These are phyloP conservation scores for Empis livida DNA, from an alignment of 2,888 invertebrate genomes.

Conservation along the genomic window DNA sequence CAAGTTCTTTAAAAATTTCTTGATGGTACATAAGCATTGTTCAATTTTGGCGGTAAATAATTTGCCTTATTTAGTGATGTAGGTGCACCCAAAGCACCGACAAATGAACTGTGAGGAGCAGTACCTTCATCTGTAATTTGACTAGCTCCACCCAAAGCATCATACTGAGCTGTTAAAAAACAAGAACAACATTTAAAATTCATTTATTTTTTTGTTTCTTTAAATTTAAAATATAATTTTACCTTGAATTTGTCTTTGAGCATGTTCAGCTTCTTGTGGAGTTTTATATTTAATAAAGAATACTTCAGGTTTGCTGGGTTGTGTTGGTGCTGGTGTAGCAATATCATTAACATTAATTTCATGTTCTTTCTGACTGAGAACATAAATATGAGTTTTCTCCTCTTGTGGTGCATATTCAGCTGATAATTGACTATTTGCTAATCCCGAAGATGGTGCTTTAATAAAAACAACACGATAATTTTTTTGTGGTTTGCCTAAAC, in stretches of 20 bases:
- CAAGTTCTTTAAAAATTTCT: no score
- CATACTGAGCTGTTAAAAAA: conserved; percentile 23
- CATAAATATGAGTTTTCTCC: conserved; percentile 34
- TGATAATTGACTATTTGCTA: conserved; percentile 18
- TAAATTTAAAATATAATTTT: background rate
- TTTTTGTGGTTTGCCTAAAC: conserved; percentile 27
- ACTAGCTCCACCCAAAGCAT: conserved; percentile 27
- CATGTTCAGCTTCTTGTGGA: conserved; percentile 28
- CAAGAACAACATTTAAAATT: no score
- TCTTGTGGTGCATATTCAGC: conserved; percentile 31
- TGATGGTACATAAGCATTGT: no score
- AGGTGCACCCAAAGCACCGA: conserved; percentile 24
- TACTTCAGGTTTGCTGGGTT: conserved; percentile 29
- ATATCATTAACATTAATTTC: conserved; percentile 25
- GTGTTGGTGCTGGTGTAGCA: conserved; percentile 21
- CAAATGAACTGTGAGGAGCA: conserved; percentile 25
- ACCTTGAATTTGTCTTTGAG: conserved; percentile 32
- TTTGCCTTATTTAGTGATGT: conserved; percentile 9
- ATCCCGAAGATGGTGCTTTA: conserved; percentile 24
- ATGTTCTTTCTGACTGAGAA: conserved; percentile 28
- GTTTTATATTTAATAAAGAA: conserved; percentile 35
- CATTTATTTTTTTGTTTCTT: background rate
- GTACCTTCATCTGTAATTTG: conserved; percentile 26
- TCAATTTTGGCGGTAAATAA: no score
- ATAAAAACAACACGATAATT: conserved; percentile 35